A percentile compares a stretch with the other conserved stretches of the same genome.
Evolutionary conservation across 2,888 invertebrate species (phyloP).

Genomic region (Julus scandinavius): DNA sequence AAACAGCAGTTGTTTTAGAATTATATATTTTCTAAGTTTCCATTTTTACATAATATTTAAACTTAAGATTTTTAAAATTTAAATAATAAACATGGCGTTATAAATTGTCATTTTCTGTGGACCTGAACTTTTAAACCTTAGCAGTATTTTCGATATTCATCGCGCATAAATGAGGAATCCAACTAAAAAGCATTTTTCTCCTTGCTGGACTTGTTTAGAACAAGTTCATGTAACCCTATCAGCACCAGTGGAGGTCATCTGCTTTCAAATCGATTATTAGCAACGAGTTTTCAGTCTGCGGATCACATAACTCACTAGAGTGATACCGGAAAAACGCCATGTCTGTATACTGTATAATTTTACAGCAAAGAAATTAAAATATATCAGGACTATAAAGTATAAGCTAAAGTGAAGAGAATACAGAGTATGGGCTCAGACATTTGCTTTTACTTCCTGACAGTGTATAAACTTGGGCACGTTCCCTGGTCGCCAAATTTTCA

Average conservation of each 20-base stretch:
- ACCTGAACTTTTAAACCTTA: conserved; percentile 20
- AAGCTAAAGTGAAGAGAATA: too few species aligned
- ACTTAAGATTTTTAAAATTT: background rate
- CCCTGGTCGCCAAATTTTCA: too few species aligned
- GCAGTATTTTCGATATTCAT: background rate
- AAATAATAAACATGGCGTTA: background rate
- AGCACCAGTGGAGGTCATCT: background rate
- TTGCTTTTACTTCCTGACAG: too few species aligned
- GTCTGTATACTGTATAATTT: too few species aligned
- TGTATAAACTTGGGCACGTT: too few species aligned
- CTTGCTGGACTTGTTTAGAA: background rate
- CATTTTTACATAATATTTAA: too few species aligned
- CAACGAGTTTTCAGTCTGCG: background rate
- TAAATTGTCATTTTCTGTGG: background rate
- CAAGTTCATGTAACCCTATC: background rate
- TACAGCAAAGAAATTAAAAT: too few species aligned
- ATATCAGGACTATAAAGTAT: too few species aligned
- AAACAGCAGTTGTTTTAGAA: too few species aligned
- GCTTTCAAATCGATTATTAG: background rate
- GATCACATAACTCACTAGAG: background rate
- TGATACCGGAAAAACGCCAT: too few species aligned
- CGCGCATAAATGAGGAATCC: background rate
- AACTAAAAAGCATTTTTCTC: background rate
- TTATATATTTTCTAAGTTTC: too few species aligned
- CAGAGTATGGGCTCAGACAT: too few species aligned